phyloP scores from a whole-genome alignment of 2,888 invertebrate genomes.

The Creontiades dilutus region DNA sequence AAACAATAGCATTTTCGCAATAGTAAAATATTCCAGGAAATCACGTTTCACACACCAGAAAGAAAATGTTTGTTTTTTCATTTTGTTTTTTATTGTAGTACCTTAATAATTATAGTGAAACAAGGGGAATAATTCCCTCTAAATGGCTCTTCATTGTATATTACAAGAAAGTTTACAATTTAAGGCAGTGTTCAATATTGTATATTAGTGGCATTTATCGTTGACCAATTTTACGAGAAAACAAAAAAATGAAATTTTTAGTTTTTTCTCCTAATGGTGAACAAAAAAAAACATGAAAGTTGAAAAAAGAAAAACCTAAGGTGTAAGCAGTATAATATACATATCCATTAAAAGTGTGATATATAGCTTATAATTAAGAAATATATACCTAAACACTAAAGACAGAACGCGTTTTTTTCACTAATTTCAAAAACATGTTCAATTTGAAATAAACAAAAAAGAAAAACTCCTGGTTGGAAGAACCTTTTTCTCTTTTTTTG shows the following conservation, averaged over 20 bases:
- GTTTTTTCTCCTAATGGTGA: slow-evolving; percentile 58
- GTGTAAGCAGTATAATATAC: slow-evolving; percentile 72
- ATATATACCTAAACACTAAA: slow-evolving; percentile 62
- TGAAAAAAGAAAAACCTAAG: slow-evolving; percentile 53
- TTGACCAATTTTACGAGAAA: slow-evolving; percentile 69
- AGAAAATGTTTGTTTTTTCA: neutral
- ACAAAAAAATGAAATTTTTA: slow-evolving; percentile 49
- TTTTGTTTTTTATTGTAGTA: slow-evolving; percentile 35
- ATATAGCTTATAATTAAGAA: slow-evolving; percentile 72
- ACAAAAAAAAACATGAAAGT: slow-evolving; percentile 53
- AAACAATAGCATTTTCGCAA: slow-evolving; percentile 57
- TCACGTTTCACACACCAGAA: slow-evolving; percentile 66
- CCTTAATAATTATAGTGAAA: slow-evolving; percentile 48
- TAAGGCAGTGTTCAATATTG: slow-evolving; percentile 68
- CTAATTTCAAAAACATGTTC: slow-evolving; percentile 48
- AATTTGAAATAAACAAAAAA: slow-evolving; percentile 41
- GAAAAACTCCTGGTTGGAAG: slow-evolving; percentile 49
- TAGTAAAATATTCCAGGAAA: slow-evolving; percentile 54
- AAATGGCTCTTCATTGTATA: slow-evolving; percentile 60
- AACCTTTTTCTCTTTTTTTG: slow-evolving; percentile 41
- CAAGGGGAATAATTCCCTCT: slow-evolving; percentile 20
- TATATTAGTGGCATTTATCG: slow-evolving; percentile 69
- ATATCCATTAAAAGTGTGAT: slow-evolving; percentile 75
- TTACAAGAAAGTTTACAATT: slow-evolving; percentile 49
- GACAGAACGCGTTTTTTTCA: slow-evolving; percentile 59